A percentile compares a stretch with the other conserved stretches of the same genome.
Evolutionary conservation across 64 coral and sea anemone genomes (phyloP).

Genomic region (Porites australiensis): DNA sequence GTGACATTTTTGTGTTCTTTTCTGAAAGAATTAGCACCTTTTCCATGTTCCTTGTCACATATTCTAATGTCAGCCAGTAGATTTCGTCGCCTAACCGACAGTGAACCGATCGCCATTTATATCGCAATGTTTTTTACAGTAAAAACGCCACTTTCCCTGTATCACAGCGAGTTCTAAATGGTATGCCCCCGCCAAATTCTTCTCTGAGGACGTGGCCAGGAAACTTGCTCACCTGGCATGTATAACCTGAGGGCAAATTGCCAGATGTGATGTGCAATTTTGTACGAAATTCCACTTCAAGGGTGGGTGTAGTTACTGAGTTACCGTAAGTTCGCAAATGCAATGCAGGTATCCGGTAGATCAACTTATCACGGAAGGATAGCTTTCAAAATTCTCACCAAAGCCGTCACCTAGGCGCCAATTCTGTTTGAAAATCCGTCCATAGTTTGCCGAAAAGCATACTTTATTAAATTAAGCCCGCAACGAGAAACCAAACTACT

Average conservation of each 20-base stretch:
- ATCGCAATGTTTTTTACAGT: slow-evolving; percentile 73
- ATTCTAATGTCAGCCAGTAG: slow-evolving; percentile 77
- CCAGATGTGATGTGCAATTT: background rate
- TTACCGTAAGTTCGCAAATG: slow-evolving; percentile 2
- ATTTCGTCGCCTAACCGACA: slow-evolving; percentile 76
- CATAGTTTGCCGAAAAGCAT: background rate
- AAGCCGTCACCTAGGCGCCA: background rate
- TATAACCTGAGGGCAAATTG: background rate
- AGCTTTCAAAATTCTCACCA: slow-evolving; percentile 22
- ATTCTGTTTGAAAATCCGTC: background rate
- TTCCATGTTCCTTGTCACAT: slow-evolving; percentile 98
- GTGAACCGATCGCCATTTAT: slow-evolving; percentile 59
- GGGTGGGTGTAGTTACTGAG: background rate
- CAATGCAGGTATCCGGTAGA: background rate
- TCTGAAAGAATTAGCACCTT: slow-evolving; percentile 99
- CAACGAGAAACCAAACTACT: background rate
- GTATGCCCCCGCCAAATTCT: slow-evolving; percentile 5
- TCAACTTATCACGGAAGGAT: slow-evolving; percentile 6
- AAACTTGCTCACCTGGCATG: slow-evolving; percentile 3
- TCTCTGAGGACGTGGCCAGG: slow-evolving; percentile 23
- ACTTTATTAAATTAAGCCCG: background rate
- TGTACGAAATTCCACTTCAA: background rate
- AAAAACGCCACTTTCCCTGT: slow-evolving; percentile 29
- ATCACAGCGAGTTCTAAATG: background rate
- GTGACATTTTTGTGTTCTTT: slow-evolving; percentile 99